Conservation (phyloP, 2,113 vertebrate genomes). For the Polypterus bichir region DNA sequence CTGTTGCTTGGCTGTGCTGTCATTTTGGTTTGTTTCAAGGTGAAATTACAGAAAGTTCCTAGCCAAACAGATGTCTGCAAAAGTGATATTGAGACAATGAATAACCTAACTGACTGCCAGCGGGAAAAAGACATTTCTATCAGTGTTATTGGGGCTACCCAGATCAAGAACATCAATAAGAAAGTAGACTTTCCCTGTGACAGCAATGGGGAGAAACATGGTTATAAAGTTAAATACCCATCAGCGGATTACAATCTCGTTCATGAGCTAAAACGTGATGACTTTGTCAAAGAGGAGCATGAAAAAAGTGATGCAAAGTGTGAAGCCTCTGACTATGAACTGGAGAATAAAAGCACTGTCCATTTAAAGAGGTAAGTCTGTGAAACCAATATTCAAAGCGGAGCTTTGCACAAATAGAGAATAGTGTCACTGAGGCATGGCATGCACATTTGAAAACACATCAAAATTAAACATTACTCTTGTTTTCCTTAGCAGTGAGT, state of each 20-base stretch:
- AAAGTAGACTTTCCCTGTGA: conserved; percentile 85
- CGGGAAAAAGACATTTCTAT: conserved; percentile 77
- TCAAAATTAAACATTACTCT: conserved; percentile 18
- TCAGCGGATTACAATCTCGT: conserved; percentile 91
- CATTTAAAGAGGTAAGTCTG: conserved; percentile 64
- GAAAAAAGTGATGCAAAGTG: conserved; percentile 63
- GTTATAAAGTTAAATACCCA: conserved; percentile 75
- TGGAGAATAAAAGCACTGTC: conserved; percentile 61
- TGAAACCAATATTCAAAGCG: too few species aligned
- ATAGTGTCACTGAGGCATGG: too few species aligned
- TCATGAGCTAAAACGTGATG: conserved; percentile 72
- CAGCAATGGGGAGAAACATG: conserved; percentile 57
- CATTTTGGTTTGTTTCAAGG: conserved; percentile 67
- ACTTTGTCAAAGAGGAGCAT: conserved; percentile 55
- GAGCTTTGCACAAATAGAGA: too few species aligned
- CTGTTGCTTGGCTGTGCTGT: conserved; percentile 76
- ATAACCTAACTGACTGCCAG: conserved; percentile 84
- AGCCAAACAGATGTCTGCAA: conserved; percentile 55
- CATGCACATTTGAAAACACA: too few species aligned
- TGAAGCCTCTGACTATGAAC: conserved; percentile 57
- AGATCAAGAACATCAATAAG: conserved; percentile 96
- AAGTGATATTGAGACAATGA: conserved; percentile 89
- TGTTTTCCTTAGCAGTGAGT: conserved; percentile 48
- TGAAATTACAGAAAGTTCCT: conserved; percentile 67
- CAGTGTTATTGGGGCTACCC: conserved; percentile 68